Conservation (phyloP, 2,888 invertebrate genomes). For the Eilema depressum region DNA sequence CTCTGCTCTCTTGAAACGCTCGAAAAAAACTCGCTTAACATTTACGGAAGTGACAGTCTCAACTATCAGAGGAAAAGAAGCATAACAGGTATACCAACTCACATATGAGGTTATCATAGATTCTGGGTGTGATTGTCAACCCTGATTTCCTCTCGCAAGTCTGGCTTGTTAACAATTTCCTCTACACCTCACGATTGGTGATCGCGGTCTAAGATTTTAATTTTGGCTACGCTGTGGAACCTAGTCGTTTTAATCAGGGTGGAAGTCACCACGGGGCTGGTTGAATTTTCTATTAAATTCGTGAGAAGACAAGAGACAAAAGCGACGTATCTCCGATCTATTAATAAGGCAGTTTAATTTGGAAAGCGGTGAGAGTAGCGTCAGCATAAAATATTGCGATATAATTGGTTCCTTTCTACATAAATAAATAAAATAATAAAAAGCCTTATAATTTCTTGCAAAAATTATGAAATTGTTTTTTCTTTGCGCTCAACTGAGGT, state of each 20-base stretch:
- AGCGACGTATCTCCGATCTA: slow-evolving; percentile 83
- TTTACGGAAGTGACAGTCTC: too few species aligned
- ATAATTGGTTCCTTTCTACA: slow-evolving; percentile 31
- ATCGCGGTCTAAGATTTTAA: slow-evolving; percentile 79
- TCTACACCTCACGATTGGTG: slow-evolving; percentile 34
- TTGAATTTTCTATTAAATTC: slow-evolving; percentile 84
- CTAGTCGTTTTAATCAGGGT: slow-evolving; percentile 80
- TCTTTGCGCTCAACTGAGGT: too few species aligned
- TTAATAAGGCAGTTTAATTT: slow-evolving; percentile 85
- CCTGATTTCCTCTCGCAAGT: too few species aligned
- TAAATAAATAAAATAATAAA: neutral
- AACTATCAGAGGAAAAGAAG: too few species aligned
- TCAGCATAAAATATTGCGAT: slow-evolving; percentile 46
- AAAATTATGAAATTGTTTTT: too few species aligned
- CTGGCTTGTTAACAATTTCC: slow-evolving; percentile 18
- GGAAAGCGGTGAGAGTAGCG: slow-evolving; percentile 58
- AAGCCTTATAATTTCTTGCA: too few species aligned
- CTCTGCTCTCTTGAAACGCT: too few species aligned
- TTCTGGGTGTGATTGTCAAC: too few species aligned
- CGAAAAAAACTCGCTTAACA: too few species aligned
- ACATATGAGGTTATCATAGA: too few species aligned
- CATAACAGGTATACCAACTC: too few species aligned
- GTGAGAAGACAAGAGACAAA: slow-evolving; percentile 77
- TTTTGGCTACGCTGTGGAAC: slow-evolving; percentile 67
- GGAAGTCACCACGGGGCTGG: slow-evolving; percentile 69